These are phyloP conservation scores for Thymallus thymallus DNA, from an alignment of 2,113 vertebrate species.

Conservation along the genomic window DNA sequence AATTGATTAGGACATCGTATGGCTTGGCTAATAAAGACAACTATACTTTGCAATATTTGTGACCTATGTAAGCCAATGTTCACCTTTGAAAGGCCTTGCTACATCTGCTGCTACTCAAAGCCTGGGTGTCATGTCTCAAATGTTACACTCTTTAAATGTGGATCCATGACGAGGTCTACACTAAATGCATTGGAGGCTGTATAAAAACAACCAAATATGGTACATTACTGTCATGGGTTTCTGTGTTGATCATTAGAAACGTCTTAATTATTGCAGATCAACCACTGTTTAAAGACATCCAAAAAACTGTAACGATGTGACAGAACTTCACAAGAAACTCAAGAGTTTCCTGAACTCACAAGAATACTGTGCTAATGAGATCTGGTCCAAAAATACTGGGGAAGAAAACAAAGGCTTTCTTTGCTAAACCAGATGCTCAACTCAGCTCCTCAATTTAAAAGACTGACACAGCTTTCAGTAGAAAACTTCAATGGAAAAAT, in stretches of 20 bases:
- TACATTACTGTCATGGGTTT: too few species aligned
- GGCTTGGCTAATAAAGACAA: background rate
- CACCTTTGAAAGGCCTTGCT: too few species aligned
- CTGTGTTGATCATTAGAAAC: too few species aligned
- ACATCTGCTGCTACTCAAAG: too few species aligned
- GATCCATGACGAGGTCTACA: too few species aligned
- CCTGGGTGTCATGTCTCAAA: too few species aligned
- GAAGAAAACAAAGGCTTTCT: background rate
- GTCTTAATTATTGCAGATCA: too few species aligned
- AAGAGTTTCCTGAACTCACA: background rate
- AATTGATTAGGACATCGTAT: background rate
- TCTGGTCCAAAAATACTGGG: conserved; percentile 25
- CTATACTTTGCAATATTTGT: background rate
- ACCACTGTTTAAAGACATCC: background rate
- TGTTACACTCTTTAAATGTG: too few species aligned
- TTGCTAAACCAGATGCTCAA: background rate
- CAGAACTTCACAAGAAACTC: conserved; percentile 2
- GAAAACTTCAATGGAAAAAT: background rate
- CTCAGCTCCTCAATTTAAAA: conserved; percentile 1
- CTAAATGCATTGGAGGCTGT: too few species aligned
- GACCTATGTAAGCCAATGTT: background rate
- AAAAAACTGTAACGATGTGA: background rate
- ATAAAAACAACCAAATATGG: too few species aligned
- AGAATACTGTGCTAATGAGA: conserved; percentile 43
- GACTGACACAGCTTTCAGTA: background rate